These are phyloP conservation scores for Myopa tessellatipennis DNA, from an alignment of 2,888 invertebrate species.

Conservation along the genomic window DNA sequence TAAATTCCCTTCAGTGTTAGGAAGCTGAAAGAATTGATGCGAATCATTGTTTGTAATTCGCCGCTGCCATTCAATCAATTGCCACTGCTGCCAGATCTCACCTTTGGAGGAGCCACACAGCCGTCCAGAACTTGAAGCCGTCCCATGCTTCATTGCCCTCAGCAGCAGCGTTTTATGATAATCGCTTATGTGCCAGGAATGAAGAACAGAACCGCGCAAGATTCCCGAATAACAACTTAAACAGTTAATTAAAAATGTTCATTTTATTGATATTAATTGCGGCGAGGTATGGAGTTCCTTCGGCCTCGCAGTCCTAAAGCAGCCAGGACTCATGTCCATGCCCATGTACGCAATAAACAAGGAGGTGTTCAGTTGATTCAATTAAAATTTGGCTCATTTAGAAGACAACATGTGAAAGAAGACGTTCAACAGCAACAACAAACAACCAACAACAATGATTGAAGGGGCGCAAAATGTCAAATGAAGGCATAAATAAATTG, in stretches of 20 bases:
- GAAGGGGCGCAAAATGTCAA: conserved; percentile 42
- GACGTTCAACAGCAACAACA: conserved; percentile 13
- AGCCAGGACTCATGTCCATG: neutral
- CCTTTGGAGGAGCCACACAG: neutral
- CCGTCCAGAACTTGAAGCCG: too few relatives aligned
- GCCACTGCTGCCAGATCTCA: neutral
- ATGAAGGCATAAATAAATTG: conserved; percentile 43
- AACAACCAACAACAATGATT: conserved; percentile 19
- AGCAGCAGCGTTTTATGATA: too few relatives aligned
- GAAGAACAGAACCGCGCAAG: too few relatives aligned
- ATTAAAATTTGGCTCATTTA: conserved; percentile 44
- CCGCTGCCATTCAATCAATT: too few relatives aligned
- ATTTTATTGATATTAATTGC: conserved; percentile 4
- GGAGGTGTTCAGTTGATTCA: conserved; percentile 41
- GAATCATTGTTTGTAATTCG: neutral
- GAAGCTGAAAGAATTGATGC: neutral
- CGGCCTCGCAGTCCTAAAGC: too few relatives aligned
- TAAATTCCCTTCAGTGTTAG: neutral
- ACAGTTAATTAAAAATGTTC: conserved; percentile 1
- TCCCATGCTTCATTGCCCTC: too few relatives aligned
- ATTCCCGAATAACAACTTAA: neutral
- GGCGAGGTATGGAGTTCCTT: neutral
- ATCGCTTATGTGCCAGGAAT: too few relatives aligned
- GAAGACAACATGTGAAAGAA: conserved; percentile 27
- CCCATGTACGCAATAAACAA: neutral